Evolutionary conservation across 2,113 vertebrate genomes (phyloP), one percentile per base, ranked within the genome.

Genomic region (Numenius arquata): DNA sequence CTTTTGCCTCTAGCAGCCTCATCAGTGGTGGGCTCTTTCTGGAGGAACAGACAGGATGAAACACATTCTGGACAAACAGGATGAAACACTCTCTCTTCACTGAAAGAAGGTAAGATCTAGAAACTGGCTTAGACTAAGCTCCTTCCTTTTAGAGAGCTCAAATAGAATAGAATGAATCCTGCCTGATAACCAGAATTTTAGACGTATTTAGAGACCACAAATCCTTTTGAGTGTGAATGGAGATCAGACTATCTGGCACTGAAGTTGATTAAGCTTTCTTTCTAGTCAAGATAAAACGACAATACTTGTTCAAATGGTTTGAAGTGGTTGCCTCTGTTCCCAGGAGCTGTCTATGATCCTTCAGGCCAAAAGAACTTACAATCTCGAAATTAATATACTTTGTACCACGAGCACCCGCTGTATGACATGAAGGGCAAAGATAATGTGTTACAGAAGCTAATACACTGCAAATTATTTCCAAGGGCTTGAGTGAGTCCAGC

Each of bases 231-330:
- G 29, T 47, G 32, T 74, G 65, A 61, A 47, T 11, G 21, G 62
- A 78, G 74, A 71, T 77, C 63, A 34, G 73, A 74, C 73, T 89
- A 22, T 62, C 32, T 75, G 81, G 32, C n/a, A n/a, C 45, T 75
- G 38, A 95, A 94, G 52, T 48, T 91, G 95, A 96, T 97, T 86
- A 97, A 94, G 94, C 71, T 95, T 96, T 95, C 91, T 96, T 91
- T 93, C 76, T 93, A 93, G 91, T 68, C 84, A 66, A 77, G 81
- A 90, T 80, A 91, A 95, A 92, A 94, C 79, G n/a, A 81, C 89
- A 94, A 32, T 66, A 83, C 55, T 88, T 38, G 17, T 91, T 94
- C 92, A 93, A 89, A 71, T 72, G 45, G 40, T 91, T 97, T 95
- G 73, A 92, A 97, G 78, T 78, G 47, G 40, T 15, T 43, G 52